A percentile compares a stretch with the other conserved stretches of the same genome.
These are phyloP conservation scores for Himantopus leucocephalus DNA, from an alignment of 2,113 vertebrate species.

Conservation along the genomic window DNA sequence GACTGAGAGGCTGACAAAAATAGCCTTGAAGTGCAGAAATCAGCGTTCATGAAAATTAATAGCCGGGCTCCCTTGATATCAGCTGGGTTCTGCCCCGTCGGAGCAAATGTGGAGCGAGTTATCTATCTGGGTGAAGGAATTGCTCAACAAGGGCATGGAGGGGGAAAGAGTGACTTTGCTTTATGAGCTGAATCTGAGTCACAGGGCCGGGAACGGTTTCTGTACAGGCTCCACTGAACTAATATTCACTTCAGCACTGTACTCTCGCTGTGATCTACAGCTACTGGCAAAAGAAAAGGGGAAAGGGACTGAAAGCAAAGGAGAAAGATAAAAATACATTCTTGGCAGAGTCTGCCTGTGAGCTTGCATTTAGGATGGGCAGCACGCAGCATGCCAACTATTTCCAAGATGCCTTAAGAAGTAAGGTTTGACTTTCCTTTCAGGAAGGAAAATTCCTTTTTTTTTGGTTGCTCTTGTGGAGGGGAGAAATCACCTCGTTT, in stretches of 20 bases:
- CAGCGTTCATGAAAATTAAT: background rate
- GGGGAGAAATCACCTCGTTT: background rate
- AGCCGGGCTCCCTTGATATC: background rate
- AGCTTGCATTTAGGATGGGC: slow-evolving; percentile 23
- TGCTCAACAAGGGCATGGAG: background rate
- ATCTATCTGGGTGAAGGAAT: background rate
- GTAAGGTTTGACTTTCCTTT: background rate
- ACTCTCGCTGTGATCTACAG: slow-evolving; percentile 27
- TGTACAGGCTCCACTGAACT: background rate
- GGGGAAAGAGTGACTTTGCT: background rate
- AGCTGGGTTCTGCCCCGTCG: background rate
- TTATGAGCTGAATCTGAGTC: background rate
- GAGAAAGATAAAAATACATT: slow-evolving; percentile 56
- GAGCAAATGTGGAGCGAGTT: background rate
- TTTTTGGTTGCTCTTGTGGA: background rate
- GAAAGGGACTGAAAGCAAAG: slow-evolving; percentile 27
- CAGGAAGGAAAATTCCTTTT: background rate
- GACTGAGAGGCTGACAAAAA: slow-evolving; percentile 2
- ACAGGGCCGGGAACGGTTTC: background rate
- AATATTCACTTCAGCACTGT: slow-evolving; percentile 9
- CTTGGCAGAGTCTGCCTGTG: background rate
- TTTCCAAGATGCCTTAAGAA: background rate
- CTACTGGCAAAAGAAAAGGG: slow-evolving; percentile 28
- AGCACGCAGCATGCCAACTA: background rate
- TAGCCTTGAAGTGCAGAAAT: slow-evolving; percentile 5